A percentile compares a stretch with the other conserved stretches of the same genome.
Evolutionary conservation across 2,797 vertebrate genomes (phyloP).

Genomic region (Gymnopithys bicolor): DNA sequence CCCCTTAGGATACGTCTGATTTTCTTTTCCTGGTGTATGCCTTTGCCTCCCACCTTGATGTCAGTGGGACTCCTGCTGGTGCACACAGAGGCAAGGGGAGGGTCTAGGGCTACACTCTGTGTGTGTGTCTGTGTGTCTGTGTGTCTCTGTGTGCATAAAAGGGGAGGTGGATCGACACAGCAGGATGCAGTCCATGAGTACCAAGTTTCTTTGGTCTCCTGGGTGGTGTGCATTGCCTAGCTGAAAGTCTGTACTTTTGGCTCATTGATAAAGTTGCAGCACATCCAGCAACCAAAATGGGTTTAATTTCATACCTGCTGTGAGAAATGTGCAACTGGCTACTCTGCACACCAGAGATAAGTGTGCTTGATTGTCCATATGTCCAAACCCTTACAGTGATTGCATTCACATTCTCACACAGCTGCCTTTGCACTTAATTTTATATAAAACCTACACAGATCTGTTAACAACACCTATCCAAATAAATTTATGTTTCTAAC

Average conservation of each 20-base stretch:
- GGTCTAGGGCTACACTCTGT: not conserved
- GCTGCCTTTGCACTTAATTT: not conserved
- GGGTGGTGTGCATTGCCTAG: not conserved
- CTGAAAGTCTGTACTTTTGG: not conserved
- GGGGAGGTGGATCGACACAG: not conserved
- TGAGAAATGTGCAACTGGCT: not conserved
- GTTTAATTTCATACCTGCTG: not conserved
- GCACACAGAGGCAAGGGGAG: not conserved
- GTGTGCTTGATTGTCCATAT: not conserved
- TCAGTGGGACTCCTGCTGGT: not conserved
- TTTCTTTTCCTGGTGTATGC: not conserved
- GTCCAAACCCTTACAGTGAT: not conserved
- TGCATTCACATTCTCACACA: not conserved
- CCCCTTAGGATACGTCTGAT: not conserved
- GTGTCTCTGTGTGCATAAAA: not conserved
- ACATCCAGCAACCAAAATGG: not conserved
- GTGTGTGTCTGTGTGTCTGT: rapidly evolving
- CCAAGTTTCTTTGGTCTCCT: not conserved
- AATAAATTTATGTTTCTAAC: not conserved
- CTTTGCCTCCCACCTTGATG: not conserved
- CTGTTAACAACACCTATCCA: not conserved
- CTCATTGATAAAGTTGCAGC: not conserved
- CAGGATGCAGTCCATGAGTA: not conserved
- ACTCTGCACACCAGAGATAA: not conserved
- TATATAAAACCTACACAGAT: not conserved